These are phyloP conservation scores for Globia sparganii DNA, from an alignment of 2,888 invertebrate species.

Conservation along the genomic window DNA sequence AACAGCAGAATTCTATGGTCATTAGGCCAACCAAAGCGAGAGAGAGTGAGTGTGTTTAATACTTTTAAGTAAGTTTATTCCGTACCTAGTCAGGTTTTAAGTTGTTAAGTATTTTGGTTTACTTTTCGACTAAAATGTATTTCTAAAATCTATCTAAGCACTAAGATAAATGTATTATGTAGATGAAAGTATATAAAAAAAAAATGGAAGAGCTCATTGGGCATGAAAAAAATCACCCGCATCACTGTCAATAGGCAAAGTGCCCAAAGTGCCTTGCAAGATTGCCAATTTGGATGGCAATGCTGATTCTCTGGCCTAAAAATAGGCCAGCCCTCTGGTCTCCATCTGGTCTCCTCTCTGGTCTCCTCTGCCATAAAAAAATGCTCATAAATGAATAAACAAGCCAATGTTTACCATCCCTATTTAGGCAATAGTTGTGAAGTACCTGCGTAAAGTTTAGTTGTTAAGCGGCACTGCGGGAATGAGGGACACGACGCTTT, in stretches of 20 bases:
- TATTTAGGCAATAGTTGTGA: slow-evolving; percentile 6
- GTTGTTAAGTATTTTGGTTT: background rate
- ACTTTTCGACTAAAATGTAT: background rate
- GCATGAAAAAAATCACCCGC: background rate
- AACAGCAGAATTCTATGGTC: background rate
- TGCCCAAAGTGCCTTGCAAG: background rate
- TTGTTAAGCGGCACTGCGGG: slow-evolving; percentile 25
- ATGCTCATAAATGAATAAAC: too few relatives aligned
- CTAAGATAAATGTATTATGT: background rate
- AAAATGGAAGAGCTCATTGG: background rate
- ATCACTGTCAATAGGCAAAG: background rate
- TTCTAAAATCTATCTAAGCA: background rate
- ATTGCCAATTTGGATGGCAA: background rate
- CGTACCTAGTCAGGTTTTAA: background rate
- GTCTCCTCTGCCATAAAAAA: background rate
- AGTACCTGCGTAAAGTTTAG: slow-evolving; percentile 42
- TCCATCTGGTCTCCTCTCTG: too few relatives aligned
- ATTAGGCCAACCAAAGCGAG: background rate
- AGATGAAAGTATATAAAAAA: background rate
- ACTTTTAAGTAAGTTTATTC: background rate
- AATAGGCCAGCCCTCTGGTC: background rate
- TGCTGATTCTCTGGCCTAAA: background rate
- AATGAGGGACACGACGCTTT: slow-evolving; percentile 1
- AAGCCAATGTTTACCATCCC: slow-evolving; percentile 5
- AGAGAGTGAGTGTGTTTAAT: background rate